Evolutionary conservation across 2,797 vertebrate species (phyloP).

Genomic region (Esox lucius): DNA sequence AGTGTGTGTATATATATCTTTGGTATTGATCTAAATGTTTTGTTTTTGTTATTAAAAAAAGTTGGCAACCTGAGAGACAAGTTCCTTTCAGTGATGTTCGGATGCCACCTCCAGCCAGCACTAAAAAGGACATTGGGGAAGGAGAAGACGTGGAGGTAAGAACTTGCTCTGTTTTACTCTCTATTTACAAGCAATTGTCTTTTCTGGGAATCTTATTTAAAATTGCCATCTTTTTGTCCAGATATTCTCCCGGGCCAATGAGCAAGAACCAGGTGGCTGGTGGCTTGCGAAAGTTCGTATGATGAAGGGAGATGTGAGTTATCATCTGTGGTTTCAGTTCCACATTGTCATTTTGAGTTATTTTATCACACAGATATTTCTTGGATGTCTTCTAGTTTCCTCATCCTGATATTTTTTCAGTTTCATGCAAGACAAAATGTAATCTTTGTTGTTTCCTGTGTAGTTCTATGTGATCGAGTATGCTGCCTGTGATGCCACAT

Average conservation of each 20-base stretch:
- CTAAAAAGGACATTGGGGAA: conserved; percentile 94
- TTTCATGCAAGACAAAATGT: neutral
- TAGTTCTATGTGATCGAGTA: conserved; percentile 99
- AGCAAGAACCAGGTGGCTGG: conserved; percentile 98
- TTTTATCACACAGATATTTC: conserved; percentile 15
- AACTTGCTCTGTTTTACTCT: conserved; percentile 5
- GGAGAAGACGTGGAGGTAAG: conserved; percentile 98
- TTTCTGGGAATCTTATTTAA: neutral
- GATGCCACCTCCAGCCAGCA: conserved; percentile 88
- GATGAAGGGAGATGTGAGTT: conserved; percentile 97
- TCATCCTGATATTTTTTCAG: neutral
- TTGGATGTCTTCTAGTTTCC: neutral
- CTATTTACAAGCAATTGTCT: neutral
- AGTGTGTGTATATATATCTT: neutral
- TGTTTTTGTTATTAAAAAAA: conserved; percentile 48
- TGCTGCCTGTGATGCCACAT: conserved; percentile 95
- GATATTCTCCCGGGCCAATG: conserved; percentile 97
- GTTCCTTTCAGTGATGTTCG: conserved; percentile 95
- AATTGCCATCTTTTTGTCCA: conserved; percentile 49
- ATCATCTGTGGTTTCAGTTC: neutral
- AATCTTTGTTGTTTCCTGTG: conserved; percentile 9
- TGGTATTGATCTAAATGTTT: neutral
- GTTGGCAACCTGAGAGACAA: conserved; percentile 98
- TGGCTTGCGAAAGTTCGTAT: conserved; percentile 98
- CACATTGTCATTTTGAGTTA: neutral